Evolutionary conservation across 2,888 invertebrate species (phyloP), one percentile per base, ranked within the genome.

Genomic region (Dynastes maya): DNA sequence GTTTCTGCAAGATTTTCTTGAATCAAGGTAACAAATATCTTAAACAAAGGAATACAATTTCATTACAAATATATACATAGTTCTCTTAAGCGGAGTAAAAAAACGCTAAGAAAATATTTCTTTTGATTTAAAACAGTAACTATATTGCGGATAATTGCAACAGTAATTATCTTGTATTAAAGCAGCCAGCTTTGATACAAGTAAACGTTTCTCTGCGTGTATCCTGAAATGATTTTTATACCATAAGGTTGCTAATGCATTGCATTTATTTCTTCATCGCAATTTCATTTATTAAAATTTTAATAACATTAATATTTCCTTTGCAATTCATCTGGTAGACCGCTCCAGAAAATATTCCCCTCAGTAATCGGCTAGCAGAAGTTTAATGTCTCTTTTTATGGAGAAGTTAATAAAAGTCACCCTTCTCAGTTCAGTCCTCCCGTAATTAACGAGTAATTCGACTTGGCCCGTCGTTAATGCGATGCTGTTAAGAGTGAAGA

Each of bases 381-480:
- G 27, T 63, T 63, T 63, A 32, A 63, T 29, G 63, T 63, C 13
- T 11, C 13, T 63, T 63, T 63, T 63, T 63, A 63, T 63, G 63
- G 29, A 32, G 63, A 32, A 63, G 63, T 63, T 68, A 68, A 68
- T 68, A 68, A 68, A 68, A 68, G 68, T 68, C 68, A 29, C 22
- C 68, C 68, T 68, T 27, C 63, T 32, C 63, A 11, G 63, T 13
- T 27, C 32, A 13, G 63, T 63, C 63, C 63, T 51, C 63, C 29
- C 22, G 61, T 74, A 74, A 74, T 74, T 74, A 74, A 74, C 72
- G 72, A 74, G 45, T 61, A 61, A 74, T 74, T 74, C 61, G 72
- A 61, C 72, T 61, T 61, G 72, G 40, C 22, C 61, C 61, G 61
- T 61, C 72, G 45, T 61, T 61, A 74, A 74, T 61, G 45, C 22